Evolutionary conservation across 1,140 invertebrate species (phyloP), one percentile per base, ranked within the genome.

Genomic region (Apis mellifera): DNA sequence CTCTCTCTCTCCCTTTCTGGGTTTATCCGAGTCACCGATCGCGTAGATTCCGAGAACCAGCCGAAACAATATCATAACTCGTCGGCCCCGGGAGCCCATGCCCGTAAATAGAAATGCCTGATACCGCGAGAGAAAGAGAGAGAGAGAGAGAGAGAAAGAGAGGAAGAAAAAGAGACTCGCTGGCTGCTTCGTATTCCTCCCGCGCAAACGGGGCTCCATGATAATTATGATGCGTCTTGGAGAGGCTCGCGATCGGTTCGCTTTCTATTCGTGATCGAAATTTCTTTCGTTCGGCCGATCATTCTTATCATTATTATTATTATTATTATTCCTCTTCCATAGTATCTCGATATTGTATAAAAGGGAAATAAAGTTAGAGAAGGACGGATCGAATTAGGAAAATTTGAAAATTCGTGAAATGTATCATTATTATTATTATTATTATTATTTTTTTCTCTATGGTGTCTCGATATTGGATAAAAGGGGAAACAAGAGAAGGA

Each of bases 61-160:
- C 87, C 89, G 91, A 92, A 94, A 94, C 92, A 94, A 94, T 94
- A 94, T 94, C 93, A 94, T 94, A 94, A 94, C 91, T 94, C 91
- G 90, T 92, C 80, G 84, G 84, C 89, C 89, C 89, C 89, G 88
- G 90, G 85, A 91, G 88, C 88, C 88, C 72, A 89, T 87, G 77
- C 81, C 90, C 90, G 91, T 94, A 94, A 94, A 93, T 92, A 91
- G 91, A 91, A 88, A 91, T 85, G 88, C 86, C 89, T 88, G 87
- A 91, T 90, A 85, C 86, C 86, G 84, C 84, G 79, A 73, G 81
- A 80, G 70, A 83, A n/a, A 62, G 26, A 32, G 26, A 32, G 26
- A 32, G 26, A 32, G 26, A 32, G 26, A 32, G 32, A 32, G 32
- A 32, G 32, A 32, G 32, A 32, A 3, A 32, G 32, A 32, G 32